Conservation (phyloP, 2,888 invertebrate genomes). For the Eumacrocentrus americanus region DNA sequence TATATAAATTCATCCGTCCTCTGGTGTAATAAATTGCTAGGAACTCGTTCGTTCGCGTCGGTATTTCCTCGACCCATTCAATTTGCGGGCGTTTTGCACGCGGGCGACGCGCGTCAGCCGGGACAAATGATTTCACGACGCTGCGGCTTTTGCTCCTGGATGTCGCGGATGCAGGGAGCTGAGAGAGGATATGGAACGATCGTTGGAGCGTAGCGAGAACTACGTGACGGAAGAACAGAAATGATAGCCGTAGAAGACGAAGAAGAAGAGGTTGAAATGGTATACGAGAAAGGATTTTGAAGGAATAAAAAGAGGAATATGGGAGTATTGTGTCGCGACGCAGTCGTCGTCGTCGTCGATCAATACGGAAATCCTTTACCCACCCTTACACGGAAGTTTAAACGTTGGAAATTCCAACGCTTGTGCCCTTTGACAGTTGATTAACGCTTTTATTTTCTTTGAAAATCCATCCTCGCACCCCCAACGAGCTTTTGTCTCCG, state of each 20-base stretch:
- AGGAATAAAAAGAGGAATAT: neutral
- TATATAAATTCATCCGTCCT: constrained; percentile 13
- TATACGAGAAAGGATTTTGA: constrained; percentile 4
- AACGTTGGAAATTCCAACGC: too few species aligned
- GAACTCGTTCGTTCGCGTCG: constrained; percentile 48
- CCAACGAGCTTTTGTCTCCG: too few species aligned
- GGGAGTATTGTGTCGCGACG: constrained; percentile 10
- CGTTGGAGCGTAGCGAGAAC: constrained; percentile 5
- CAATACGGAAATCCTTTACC: constrained; percentile 6
- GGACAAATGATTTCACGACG: constrained; percentile 52
- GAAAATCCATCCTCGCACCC: too few species aligned
- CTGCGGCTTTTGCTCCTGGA: constrained; percentile 42
- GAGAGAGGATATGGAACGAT: constrained; percentile 3
- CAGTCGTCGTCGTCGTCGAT: constrained; percentile 11
- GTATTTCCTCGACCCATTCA: constrained; percentile 51
- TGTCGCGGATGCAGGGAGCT: constrained; percentile 31
- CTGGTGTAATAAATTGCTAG: constrained; percentile 34
- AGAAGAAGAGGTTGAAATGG: neutral
- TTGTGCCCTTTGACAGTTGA: too few species aligned
- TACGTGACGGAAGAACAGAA: neutral
- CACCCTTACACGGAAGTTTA: too few species aligned
- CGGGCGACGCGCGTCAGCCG: constrained; percentile 31
- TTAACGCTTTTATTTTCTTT: too few species aligned
- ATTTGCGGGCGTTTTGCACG: constrained; percentile 51
- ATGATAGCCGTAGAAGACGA: neutral